Evolutionary conservation across 2,113 vertebrate species (phyloP).

Genomic region (Axis porcinus): DNA sequence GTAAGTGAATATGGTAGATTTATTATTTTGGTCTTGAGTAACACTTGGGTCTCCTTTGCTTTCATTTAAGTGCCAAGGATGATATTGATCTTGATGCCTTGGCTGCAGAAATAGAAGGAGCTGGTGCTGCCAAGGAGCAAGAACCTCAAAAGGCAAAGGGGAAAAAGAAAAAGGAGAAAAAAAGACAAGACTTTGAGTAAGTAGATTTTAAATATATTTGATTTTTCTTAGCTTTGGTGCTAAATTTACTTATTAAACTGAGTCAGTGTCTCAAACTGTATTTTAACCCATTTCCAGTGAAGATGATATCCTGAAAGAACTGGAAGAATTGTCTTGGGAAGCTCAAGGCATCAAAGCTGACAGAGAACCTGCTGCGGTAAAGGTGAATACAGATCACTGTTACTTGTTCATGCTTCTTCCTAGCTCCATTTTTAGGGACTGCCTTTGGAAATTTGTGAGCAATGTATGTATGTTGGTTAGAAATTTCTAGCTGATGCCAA

Average conservation of each 20-base stretch:
- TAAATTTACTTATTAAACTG: slow-evolving; percentile 22
- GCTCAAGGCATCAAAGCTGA: slow-evolving; percentile 86
- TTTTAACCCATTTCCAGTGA: slow-evolving; percentile 86
- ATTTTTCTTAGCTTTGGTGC: slow-evolving; percentile 19
- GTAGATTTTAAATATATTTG: slow-evolving; percentile 50
- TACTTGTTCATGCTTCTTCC: neutral
- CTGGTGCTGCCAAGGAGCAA: slow-evolving; percentile 92
- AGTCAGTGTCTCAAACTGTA: neutral
- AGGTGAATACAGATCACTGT: slow-evolving; percentile 71
- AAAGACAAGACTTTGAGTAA: slow-evolving; percentile 95
- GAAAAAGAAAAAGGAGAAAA: slow-evolving; percentile 92
- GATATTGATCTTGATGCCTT: slow-evolving; percentile 94
- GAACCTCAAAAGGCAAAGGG: slow-evolving; percentile 89
- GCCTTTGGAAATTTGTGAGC: neutral
- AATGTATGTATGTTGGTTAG: neutral
- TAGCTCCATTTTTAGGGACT: neutral
- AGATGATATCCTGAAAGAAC: slow-evolving; percentile 96
- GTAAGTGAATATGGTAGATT: neutral
- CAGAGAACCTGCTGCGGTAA: slow-evolving; percentile 81
- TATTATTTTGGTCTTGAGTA: neutral
- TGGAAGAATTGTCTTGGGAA: slow-evolving; percentile 94
- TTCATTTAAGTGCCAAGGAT: slow-evolving; percentile 88
- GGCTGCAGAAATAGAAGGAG: slow-evolving; percentile 97
- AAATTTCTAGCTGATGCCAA: slow-evolving; percentile 10
- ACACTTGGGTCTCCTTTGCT: slow-evolving; percentile 33